These are phyloP conservation scores for Tolypeutes matacus DNA, from an alignment of 2,797 vertebrate genomes.

Conservation along the genomic window DNA sequence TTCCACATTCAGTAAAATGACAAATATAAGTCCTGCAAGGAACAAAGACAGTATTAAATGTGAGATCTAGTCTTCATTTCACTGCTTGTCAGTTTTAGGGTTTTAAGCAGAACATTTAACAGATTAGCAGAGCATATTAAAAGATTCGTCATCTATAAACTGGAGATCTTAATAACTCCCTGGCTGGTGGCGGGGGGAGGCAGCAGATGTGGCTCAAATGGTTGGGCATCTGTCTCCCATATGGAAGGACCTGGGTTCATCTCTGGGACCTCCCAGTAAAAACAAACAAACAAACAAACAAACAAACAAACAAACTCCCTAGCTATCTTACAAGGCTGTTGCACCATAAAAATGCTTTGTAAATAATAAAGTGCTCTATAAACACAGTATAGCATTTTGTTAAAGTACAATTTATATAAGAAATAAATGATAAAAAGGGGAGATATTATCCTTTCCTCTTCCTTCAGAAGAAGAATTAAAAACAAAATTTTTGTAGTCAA, in stretches of 20 bases:
- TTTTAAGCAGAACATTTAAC: background rate
- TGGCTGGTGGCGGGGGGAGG: too few relatives aligned
- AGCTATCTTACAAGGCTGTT: background rate
- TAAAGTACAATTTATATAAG: background rate
- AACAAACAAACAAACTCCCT: too few relatives aligned
- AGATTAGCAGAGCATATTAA: background rate
- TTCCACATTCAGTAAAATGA: slow-evolving; percentile 32
- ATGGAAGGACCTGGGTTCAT: too few relatives aligned
- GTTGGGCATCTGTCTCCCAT: too few relatives aligned
- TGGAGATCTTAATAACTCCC: background rate
- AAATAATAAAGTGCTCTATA: slow-evolving; percentile 39
- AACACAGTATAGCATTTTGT: slow-evolving; percentile 24
- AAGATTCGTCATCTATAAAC: slow-evolving; percentile 31
- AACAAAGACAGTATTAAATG: slow-evolving; percentile 1
- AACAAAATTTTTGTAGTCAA: slow-evolving; percentile 38
- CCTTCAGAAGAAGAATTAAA: slow-evolving; percentile 7
- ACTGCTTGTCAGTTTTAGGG: background rate
- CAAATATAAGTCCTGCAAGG: slow-evolving; percentile 27
- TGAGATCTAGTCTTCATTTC: slow-evolving; percentile 16
- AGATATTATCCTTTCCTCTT: background rate
- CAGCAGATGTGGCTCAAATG: too few relatives aligned
- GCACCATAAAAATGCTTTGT: background rate
- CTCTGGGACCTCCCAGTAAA: too few relatives aligned
- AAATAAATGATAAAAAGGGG: slow-evolving; percentile 24
- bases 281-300: too few relatives aligned